These are phyloP conservation scores for Xiphydria camelus DNA, from an alignment of 2,888 invertebrate species.

Conservation along the genomic window DNA sequence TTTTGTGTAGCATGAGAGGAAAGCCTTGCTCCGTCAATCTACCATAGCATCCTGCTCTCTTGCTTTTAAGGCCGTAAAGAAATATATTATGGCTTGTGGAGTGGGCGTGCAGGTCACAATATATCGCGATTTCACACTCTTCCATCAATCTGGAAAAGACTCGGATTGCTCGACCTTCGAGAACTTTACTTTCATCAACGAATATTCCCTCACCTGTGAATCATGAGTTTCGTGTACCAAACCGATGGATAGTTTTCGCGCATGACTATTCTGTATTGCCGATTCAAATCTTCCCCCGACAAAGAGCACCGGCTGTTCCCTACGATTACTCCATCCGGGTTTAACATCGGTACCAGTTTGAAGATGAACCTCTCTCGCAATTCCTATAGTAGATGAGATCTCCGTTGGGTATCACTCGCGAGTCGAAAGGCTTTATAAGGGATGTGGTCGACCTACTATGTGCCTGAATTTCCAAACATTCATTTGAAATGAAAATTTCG, in stretches of 20 bases:
- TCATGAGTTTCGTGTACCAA: slow-evolving; percentile 91
- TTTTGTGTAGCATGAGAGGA: slow-evolving; percentile 91
- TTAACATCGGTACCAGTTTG: slow-evolving; percentile 94
- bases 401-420: too few relatives aligned
- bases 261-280: slow-evolving; percentile 92
- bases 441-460: too few relatives aligned
- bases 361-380: slow-evolving; percentile 92
- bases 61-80: slow-evolving; percentile 93
- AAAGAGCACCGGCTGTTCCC: slow-evolving; percentile 89
- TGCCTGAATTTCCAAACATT: too few relatives aligned
- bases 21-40: slow-evolving; percentile 90
- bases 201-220: slow-evolving; percentile 66
- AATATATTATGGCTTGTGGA: slow-evolving; percentile 95
- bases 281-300: slow-evolving; percentile 91
- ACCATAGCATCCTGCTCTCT: slow-evolving; percentile 72
- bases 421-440: too few relatives aligned
- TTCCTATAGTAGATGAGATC: too few relatives aligned
- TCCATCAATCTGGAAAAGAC: slow-evolving; percentile 71
- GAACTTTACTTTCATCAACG: too few relatives aligned
- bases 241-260: slow-evolving; percentile 91
- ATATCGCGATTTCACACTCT: slow-evolving; percentile 88
- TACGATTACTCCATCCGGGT: slow-evolving; percentile 93
- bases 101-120: slow-evolving; percentile 93
- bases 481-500: too few relatives aligned
- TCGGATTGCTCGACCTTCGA: too few relatives aligned